A percentile compares a stretch with the other conserved stretches of the same genome.
Evolutionary conservation across 2,113 vertebrate genomes (phyloP).

Genomic region (Mesoclemmys tuberculata): DNA sequence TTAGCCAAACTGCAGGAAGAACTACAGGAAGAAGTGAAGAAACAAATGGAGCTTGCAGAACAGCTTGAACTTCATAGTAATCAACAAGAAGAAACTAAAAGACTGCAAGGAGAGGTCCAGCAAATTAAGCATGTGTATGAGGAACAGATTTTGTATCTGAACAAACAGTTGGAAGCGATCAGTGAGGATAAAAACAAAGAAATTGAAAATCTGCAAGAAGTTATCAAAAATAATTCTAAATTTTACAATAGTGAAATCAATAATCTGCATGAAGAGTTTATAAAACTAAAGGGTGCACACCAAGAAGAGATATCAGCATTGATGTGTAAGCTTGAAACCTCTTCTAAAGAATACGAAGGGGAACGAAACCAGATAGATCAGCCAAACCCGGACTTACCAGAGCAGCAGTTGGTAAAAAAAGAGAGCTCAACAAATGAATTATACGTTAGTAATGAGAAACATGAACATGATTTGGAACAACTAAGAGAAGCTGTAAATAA

Average conservation of each 20-base stretch:
- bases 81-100: constrained; percentile 67
- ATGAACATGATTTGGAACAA: constrained; percentile 70
- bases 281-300: constrained; percentile 77
- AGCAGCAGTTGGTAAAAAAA: constrained; percentile 82
- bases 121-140: constrained; percentile 76
- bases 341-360: constrained; percentile 79
- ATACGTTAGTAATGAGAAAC: constrained; percentile 75
- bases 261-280: constrained; percentile 84
- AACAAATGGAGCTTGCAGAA: constrained; percentile 70
- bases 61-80: constrained; percentile 72
- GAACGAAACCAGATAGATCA: constrained; percentile 82
- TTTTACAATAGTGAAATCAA: constrained; percentile 83
- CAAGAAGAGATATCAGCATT: constrained; percentile 86
- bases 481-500: constrained; percentile 51
- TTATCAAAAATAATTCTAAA: constrained; percentile 79
- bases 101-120: constrained; percentile 76
- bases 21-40: constrained; percentile 80
- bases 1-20: constrained; percentile 79
- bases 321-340: constrained; percentile 77
- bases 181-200: constrained; percentile 77
- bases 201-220: constrained; percentile 78
- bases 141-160: constrained; percentile 79
- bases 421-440: constrained; percentile 75
- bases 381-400: constrained; percentile 80
- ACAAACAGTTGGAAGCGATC: constrained; percentile 78